Percentiles rank a stretch among this genome's conserved stretches.
These are phyloP conservation scores for Lathronympha strigana DNA, from an alignment of 2,888 invertebrate genomes.

Conservation along the genomic window DNA sequence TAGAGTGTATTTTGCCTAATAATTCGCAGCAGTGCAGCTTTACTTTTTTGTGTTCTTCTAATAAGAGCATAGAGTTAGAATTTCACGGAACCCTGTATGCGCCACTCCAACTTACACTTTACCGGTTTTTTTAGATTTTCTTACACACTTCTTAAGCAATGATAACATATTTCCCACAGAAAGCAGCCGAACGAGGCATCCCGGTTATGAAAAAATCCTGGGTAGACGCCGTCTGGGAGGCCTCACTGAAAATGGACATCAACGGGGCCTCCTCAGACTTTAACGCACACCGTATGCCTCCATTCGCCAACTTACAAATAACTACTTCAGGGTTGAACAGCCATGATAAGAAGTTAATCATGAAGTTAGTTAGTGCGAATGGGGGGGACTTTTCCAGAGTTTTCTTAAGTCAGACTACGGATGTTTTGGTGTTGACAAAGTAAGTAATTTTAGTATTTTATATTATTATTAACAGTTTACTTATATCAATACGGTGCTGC, in stretches of 20 bases:
- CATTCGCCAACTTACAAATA: slow-evolving; percentile 91
- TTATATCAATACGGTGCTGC: too few relatives aligned
- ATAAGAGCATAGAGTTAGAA: too few relatives aligned
- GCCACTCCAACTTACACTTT: too few relatives aligned
- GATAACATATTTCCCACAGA: too few relatives aligned
- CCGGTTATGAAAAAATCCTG: slow-evolving; percentile 91
- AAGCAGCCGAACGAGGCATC: slow-evolving; percentile 87
- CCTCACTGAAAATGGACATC: slow-evolving; percentile 85
- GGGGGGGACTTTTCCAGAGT: slow-evolving; percentile 87
- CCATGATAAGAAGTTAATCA: slow-evolving; percentile 86
- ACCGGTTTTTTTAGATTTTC: too few relatives aligned
- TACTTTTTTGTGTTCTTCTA: too few relatives aligned
- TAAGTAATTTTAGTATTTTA: slow-evolving; percentile 66
- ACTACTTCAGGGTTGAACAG: slow-evolving; percentile 90
- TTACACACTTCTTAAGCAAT: too few relatives aligned
- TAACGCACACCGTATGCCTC: slow-evolving; percentile 82
- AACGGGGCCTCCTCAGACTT: slow-evolving; percentile 87
- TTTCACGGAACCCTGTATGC: too few relatives aligned
- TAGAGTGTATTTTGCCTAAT: too few relatives aligned
- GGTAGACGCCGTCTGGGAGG: slow-evolving; percentile 92
- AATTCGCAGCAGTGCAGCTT: too few relatives aligned
- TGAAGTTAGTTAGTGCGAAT: slow-evolving; percentile 87
- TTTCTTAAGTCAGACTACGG: slow-evolving; percentile 80
- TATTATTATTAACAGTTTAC: too few relatives aligned
- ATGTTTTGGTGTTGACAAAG: slow-evolving; percentile 83